phyloP scores from a whole-genome alignment of 2,113 vertebrate genomes.

The Cariama cristata region DNA sequence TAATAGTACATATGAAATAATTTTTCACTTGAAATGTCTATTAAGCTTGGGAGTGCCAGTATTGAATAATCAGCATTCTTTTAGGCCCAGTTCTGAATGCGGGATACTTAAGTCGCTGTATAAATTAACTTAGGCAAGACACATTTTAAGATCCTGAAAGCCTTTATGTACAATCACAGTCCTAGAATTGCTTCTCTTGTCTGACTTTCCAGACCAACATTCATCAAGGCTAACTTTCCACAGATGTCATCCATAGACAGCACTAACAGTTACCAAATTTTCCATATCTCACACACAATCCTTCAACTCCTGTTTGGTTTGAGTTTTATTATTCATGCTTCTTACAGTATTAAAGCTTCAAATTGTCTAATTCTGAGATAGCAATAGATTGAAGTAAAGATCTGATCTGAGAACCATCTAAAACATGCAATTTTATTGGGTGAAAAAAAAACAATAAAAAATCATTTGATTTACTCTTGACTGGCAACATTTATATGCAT shows the following conservation, averaged over 20 bases:
- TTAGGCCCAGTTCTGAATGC: background rate
- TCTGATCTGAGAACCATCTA: background rate
- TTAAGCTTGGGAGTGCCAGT: background rate
- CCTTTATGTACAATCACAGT: background rate
- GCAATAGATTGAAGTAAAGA: background rate
- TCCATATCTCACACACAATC: background rate
- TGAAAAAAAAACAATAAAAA: background rate
- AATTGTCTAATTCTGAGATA: background rate
- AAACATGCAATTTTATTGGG: background rate
- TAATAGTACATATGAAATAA: background rate
- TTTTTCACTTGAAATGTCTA: background rate
- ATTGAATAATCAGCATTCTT: background rate
- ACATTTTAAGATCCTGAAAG: background rate
- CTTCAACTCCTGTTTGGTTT: background rate
- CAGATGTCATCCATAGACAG: background rate
- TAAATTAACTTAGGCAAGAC: background rate
- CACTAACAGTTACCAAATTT: background rate
- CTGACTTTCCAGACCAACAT: background rate
- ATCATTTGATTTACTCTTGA: background rate
- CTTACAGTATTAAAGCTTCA: background rate
- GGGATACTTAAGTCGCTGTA: background rate
- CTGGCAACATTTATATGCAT: background rate
- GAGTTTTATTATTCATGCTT: background rate
- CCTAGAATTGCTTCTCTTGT: background rate
- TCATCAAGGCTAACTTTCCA: background rate